Evolutionary conservation across 2,797 vertebrate species (phyloP).

Genomic region (Staurois parvus): DNA sequence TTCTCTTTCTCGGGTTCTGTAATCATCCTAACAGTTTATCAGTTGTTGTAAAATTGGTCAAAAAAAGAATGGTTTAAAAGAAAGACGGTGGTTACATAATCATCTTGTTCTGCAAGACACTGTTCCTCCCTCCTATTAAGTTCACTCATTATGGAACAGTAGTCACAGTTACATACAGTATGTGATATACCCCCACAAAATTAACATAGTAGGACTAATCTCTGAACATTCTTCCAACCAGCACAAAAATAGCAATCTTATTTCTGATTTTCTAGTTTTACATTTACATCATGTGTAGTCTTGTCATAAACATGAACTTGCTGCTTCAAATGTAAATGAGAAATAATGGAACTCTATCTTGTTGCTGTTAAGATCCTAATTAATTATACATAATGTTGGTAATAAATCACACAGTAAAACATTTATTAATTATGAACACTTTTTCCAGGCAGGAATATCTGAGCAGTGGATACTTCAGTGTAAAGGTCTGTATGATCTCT

Average conservation of each 20-base stretch:
- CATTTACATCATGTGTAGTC: neutral
- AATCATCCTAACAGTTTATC: neutral
- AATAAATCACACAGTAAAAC: conserved; percentile 8
- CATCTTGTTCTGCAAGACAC: neutral
- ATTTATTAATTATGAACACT: conserved; percentile 8
- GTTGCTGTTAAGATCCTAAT: neutral
- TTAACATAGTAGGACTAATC: too few species aligned
- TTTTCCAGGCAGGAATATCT: neutral
- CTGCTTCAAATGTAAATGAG: neutral
- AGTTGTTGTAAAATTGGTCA: neutral
- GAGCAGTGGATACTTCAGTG: neutral
- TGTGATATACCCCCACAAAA: too few species aligned
- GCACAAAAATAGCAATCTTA: neutral
- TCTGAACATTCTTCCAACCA: too few species aligned
- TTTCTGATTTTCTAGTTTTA: neutral
- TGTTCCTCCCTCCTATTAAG: too few species aligned
- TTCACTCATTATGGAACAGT: too few species aligned
- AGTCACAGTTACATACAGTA: too few species aligned
- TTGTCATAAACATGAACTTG: neutral
- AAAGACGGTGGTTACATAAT: neutral
- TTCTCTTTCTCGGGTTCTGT: neutral
- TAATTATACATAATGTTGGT: conserved; percentile 3
- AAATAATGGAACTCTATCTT: neutral
- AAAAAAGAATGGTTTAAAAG: neutral
- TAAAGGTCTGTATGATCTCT: neutral